Conservation (phyloP, 2,113 vertebrate species). For the Elachura formosa region DNA sequence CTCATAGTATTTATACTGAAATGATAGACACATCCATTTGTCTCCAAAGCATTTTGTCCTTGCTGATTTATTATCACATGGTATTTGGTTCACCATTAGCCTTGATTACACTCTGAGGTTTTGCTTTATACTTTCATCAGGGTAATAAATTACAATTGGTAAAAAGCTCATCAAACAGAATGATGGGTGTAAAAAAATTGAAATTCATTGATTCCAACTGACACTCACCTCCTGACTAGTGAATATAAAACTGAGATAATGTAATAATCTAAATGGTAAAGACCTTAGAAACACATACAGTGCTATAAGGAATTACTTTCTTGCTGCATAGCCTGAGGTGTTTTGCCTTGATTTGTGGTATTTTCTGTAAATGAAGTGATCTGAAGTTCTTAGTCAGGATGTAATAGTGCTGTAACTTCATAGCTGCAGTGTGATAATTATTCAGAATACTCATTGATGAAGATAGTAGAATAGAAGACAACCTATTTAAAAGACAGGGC, state of each 20-base stretch:
- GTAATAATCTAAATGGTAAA: conserved; percentile 34
- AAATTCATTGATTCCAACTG: not conserved
- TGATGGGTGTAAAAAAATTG: not conserved
- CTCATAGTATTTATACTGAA: not conserved
- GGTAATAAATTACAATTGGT: conserved; percentile 9
- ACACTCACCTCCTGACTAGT: conserved; percentile 50
- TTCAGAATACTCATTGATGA: conserved; percentile 9
- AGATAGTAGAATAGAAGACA: not conserved
- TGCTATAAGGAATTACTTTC: not conserved
- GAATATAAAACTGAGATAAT: conserved; percentile 36
- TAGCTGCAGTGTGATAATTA: not conserved
- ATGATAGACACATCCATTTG: not conserved
- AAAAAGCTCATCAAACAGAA: conserved; percentile 6
- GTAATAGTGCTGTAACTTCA: not conserved
- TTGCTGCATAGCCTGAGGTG: not conserved
- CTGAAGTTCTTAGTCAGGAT: not conserved
- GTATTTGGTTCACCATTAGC: conserved; percentile 1
- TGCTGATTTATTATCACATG: conserved; percentile 1
- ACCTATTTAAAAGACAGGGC: conserved; percentile 18
- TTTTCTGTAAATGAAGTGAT: conserved; percentile 16
- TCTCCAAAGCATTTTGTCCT: not conserved
- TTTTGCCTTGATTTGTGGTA: not conserved
- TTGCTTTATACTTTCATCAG: conserved; percentile 2
- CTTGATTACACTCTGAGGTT: conserved; percentile 21
- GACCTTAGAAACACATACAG: not conserved